Conservation (phyloP, 1,140 invertebrate genomes). For the Hylaeus volcanicus region DNA sequence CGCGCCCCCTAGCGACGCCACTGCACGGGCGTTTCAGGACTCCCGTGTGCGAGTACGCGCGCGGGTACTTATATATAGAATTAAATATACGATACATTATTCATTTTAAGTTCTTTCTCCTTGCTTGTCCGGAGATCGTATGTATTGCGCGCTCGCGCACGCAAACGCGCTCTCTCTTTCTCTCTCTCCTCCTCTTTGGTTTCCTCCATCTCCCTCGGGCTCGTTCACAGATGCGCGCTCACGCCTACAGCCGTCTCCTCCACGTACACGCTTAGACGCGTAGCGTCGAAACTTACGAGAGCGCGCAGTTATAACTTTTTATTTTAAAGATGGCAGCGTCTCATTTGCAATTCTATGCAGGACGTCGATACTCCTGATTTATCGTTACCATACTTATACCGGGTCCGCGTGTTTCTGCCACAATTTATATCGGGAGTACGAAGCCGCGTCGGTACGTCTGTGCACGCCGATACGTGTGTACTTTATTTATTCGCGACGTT, state of each 20-base stretch:
- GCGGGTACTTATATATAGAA: conserved; percentile 75
- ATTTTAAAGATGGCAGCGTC: conserved; percentile 78
- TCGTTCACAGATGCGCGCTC: conserved; percentile 36
- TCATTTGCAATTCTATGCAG: conserved; percentile 81
- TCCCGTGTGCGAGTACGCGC: conserved; percentile 28
- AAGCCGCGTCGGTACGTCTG: conserved; percentile 2
- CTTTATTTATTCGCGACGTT: neutral
- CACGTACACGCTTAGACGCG: conserved; percentile 39
- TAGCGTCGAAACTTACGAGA: conserved; percentile 46
- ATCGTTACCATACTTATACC: conserved; percentile 78
- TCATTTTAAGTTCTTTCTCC: conserved; percentile 81
- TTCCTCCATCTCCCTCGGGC: conserved; percentile 40
- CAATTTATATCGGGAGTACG: conserved; percentile 70
- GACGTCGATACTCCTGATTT: conserved; percentile 80
- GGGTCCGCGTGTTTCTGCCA: conserved; percentile 63
- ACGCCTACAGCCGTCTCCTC: conserved; percentile 8
- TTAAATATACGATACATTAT: conserved; percentile 82
- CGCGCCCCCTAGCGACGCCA: no score
- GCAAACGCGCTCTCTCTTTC: neutral
- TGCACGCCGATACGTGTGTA: no score
- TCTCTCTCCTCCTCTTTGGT: neutral
- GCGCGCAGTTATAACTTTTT: conserved; percentile 72
- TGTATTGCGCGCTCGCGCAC: conserved; percentile 54
- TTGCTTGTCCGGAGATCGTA: conserved; percentile 73
- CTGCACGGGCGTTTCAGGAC: neutral